Conservation (phyloP, 2,797 vertebrate genomes). For the Chelonia mydas region DNA sequence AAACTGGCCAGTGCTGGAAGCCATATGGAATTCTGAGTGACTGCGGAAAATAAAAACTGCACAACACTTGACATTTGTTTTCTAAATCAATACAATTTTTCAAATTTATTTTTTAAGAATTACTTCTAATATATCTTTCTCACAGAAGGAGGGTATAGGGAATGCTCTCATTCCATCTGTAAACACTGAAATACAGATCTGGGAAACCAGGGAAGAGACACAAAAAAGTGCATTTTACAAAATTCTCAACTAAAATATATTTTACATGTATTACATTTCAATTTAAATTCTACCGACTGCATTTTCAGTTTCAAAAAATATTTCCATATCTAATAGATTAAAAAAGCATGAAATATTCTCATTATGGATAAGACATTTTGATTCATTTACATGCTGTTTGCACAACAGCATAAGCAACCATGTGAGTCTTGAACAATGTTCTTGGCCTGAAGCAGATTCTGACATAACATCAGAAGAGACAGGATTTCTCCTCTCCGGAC, state of each 20-base stretch:
- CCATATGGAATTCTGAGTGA: neutral
- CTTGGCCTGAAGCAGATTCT: conserved; percentile 68
- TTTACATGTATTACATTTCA: conserved; percentile 85
- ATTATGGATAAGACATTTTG: conserved; percentile 75
- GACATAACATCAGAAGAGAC: neutral
- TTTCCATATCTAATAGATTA: conserved; percentile 87
- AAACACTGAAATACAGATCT: conserved; percentile 89
- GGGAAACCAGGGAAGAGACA: conserved; percentile 85
- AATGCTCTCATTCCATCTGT: conserved; percentile 85
- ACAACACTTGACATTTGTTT: conserved; percentile 52
- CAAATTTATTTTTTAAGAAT: conserved; percentile 88
- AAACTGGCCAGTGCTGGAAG: neutral
- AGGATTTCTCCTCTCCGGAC: conserved; percentile 15
- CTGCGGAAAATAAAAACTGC: conserved; percentile 53
- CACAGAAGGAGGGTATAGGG: conserved; percentile 84
- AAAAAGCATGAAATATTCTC: conserved; percentile 83
- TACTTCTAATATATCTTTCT: conserved; percentile 86
- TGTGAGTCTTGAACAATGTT: conserved; percentile 32
- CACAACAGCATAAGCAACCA: conserved; percentile 74
- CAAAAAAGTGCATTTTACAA: conserved; percentile 90
- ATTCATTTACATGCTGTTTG: conserved; percentile 76
- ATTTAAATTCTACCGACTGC: conserved; percentile 86
- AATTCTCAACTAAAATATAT: conserved; percentile 90
- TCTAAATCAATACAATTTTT: conserved; percentile 86
- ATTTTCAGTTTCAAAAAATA: conserved; percentile 87